Base-by-base conservation (phyloP, 92 coral and sea anemone species). In the Porites evermanni region DNA sequence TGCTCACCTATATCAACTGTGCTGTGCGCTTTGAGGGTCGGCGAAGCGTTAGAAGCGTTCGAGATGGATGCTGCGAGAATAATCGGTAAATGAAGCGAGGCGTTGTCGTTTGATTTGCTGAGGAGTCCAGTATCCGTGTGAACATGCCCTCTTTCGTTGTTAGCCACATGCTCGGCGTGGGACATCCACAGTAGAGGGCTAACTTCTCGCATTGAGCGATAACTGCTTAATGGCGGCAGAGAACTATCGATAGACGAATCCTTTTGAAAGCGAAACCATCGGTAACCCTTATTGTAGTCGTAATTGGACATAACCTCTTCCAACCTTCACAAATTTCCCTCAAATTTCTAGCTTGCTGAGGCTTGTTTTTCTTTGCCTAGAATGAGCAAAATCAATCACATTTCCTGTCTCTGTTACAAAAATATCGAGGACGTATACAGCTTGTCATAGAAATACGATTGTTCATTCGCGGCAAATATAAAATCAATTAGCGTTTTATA, bases 211-310 rank as follows among this genome's bases (percentile, higher is more conserved):
- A 79, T 54, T 19, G 85, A 75, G 32, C 92, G 87, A 74, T 94
- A 94, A 70, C 91, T 91, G 32, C 77, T 53, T 17, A 94, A 76
- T n/a, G 91, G 79, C 8, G 97, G 94, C 7, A 79, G 89, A 19
- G 87, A 72, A 2, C 60, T 67, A 63, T 94, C 97, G 23, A 94
- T 94, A 53, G 87, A 73, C 50, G 87, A 26, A 75, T 94, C 86
- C 58, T 94, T 94, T 70, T 86, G 87, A 64, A 94, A 94, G 63
- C 86, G 92, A 72, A 86, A 94, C 67, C 95, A 92, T 16, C 97
- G 94, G 72, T 91, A 94, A 3, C 97, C 97, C 64, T 89, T 91
- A 88, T 91, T 94, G 76, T 89, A 86, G 75, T 94, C 97, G 79
- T 94, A 94, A 88, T 91, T 94, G 7, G 95, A 82, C 97, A 94